A percentile compares a stretch with the other conserved stretches of the same genome.
phyloP scores from a whole-genome alignment of 92 coral and sea anemone genomes.

The Plumapathes pennacea region DNA sequence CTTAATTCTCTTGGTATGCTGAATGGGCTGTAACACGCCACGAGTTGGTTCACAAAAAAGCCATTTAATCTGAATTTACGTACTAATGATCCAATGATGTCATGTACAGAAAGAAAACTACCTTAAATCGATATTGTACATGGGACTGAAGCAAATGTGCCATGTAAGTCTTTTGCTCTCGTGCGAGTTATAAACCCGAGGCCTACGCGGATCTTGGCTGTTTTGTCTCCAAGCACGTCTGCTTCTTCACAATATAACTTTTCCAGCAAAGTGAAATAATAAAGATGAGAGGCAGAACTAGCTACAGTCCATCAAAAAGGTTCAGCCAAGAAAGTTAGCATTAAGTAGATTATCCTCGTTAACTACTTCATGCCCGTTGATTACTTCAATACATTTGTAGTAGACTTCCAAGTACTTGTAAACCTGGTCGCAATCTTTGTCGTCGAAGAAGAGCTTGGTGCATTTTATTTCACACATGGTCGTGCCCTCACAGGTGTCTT shows the following conservation, averaged over 20 bases:
- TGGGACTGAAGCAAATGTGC: slow-evolving; percentile 37
- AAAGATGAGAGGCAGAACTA: slow-evolving; percentile 28
- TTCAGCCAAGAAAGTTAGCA: slow-evolving; percentile 94
- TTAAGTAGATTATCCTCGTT: slow-evolving; percentile 99
- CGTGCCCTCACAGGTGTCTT: slow-evolving; percentile 99
- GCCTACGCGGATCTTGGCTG: slow-evolving; percentile 27
- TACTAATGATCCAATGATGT: slow-evolving; percentile 45
- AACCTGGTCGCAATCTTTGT: slow-evolving; percentile 71
- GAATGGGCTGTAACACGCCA: no score
- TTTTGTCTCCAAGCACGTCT: slow-evolving; percentile 36
- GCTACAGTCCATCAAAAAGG: slow-evolving; percentile 28
- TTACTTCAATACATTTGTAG: slow-evolving; percentile 99
- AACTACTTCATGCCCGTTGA: slow-evolving; percentile 99
- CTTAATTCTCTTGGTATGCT: no score
- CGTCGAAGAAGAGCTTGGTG: slow-evolving; percentile 98
- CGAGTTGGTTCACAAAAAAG: no score
- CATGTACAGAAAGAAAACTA: slow-evolving; percentile 56
- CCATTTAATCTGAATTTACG: no score
- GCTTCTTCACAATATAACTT: slow-evolving; percentile 39
- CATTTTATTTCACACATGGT: slow-evolving; percentile 99
- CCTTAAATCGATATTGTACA: slow-evolving; percentile 60
- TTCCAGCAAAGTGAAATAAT: slow-evolving; percentile 66
- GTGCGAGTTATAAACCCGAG: slow-evolving; percentile 57
- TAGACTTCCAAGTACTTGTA: slow-evolving; percentile 99
- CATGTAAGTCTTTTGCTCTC: slow-evolving; percentile 61